These are phyloP conservation scores for Odontesthes bonariensis DNA, from an alignment of 2,113 vertebrate genomes.

Conservation along the genomic window DNA sequence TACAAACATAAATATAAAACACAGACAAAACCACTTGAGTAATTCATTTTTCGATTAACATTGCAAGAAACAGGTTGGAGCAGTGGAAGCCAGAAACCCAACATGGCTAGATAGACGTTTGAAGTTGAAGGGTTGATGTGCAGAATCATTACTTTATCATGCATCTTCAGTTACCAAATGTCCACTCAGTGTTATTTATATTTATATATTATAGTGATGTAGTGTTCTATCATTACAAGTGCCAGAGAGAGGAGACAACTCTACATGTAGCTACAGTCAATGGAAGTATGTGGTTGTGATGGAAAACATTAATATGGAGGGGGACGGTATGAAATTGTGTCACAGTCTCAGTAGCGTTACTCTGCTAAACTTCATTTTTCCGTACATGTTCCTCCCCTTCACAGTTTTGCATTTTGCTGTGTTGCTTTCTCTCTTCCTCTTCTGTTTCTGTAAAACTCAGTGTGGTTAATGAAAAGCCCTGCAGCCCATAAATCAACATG, in stretches of 20 bases:
- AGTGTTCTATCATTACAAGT: conserved; percentile 33
- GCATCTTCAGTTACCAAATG: not conserved
- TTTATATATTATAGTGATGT: too few species aligned
- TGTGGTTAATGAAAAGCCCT: conserved; percentile 80
- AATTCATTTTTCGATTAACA: conserved; percentile 28
- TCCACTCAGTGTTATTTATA: not conserved
- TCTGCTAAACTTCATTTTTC: conserved; percentile 43
- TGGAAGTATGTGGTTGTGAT: conserved; percentile 14
- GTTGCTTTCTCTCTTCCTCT: conserved; percentile 30
- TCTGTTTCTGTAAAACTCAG: conserved; percentile 72
- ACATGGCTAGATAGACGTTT: not conserved
- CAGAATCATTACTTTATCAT: not conserved
- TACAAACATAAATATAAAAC: not conserved
- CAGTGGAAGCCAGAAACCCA: not conserved
- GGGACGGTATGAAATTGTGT: conserved; percentile 12
- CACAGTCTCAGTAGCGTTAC: conserved; percentile 43
- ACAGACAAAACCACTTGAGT: conserved; percentile 28
- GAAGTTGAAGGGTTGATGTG: not conserved
- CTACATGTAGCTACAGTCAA: conserved; percentile 10
- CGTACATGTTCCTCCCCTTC: conserved; percentile 18
- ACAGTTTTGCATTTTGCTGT: conserved; percentile 19
- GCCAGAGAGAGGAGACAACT: conserved; percentile 40
- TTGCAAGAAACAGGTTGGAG: conserved; percentile 13
- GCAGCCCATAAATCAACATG: conserved; percentile 82
- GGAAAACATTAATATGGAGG: conserved; percentile 6